These are phyloP conservation scores for Glaucidium brasilianum DNA, from an alignment of 2,113 vertebrate genomes.

Conservation along the genomic window DNA sequence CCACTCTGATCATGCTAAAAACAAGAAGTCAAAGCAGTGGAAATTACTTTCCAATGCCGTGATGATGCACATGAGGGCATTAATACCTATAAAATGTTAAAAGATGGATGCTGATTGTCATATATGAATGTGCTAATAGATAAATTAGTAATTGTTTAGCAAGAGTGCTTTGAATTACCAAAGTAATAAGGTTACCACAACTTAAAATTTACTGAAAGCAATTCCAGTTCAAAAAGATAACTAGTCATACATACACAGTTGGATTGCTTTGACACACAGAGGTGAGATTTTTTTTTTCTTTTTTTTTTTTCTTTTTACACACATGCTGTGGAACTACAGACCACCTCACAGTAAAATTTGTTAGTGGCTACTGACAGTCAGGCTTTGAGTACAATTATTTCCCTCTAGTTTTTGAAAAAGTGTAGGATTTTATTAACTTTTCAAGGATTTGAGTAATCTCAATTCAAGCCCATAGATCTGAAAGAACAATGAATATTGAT, in stretches of 20 bases:
- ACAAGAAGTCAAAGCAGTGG: not conserved
- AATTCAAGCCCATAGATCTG: not conserved
- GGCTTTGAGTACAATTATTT: not conserved
- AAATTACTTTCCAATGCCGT: not conserved
- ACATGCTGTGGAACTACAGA: not conserved
- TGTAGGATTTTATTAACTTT: not conserved
- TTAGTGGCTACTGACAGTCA: not conserved
- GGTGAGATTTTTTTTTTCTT: not conserved
- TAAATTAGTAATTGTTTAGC: not conserved
- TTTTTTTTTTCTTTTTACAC: not conserved
- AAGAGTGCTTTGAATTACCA: not conserved
- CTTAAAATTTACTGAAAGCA: not conserved
- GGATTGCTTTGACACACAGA: not conserved
- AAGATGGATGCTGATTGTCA: too few species aligned
- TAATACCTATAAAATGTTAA: not conserved
- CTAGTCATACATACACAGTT: fast-evolving
- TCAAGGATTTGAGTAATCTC: not conserved
- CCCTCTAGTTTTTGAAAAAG: not conserved
- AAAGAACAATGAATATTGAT: conserved; percentile 34
- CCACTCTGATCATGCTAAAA: not conserved
- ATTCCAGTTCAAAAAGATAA: not conserved
- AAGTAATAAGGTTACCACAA: not conserved
- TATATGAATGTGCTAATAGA: not conserved
- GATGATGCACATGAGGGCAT: not conserved
- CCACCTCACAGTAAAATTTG: not conserved